phyloP scores from a whole-genome alignment of 2,113 vertebrate genomes.

The Donacobius atricapilla region DNA sequence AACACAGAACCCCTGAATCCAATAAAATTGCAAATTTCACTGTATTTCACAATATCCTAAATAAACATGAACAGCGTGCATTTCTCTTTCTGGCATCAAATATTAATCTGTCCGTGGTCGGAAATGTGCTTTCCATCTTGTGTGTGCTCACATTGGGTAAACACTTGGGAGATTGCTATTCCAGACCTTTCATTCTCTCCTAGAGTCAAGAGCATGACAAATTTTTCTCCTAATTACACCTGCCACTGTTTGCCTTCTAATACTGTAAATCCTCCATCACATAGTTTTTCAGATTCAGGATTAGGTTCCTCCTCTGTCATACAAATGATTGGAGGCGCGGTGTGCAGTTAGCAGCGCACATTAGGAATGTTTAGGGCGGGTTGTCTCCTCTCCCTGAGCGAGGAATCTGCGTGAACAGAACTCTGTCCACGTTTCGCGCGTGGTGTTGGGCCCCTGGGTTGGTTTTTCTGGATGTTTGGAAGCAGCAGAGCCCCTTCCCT shows the following conservation, averaged over 20 bases:
- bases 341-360: slow-evolving; percentile 33
- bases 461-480: not conserved
- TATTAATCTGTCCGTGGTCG: slow-evolving; percentile 90
- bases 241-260: slow-evolving; percentile 88
- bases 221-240: slow-evolving; percentile 91
- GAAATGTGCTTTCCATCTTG: slow-evolving; percentile 78
- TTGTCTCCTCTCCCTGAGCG: not conserved
- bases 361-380: slow-evolving; percentile 7
- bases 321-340: slow-evolving; percentile 69
- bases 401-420: not conserved
- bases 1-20: slow-evolving; percentile 82
- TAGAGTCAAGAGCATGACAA: slow-evolving; percentile 88
- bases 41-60: slow-evolving; percentile 98
- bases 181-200: slow-evolving; percentile 82
- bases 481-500: not conserved
- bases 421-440: not conserved
- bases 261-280: slow-evolving; percentile 89
- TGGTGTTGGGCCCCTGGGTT: not conserved
- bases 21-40: slow-evolving; percentile 99
- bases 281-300: slow-evolving; percentile 81
- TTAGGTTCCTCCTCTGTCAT: slow-evolving; percentile 77
- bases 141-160: slow-evolving; percentile 85
- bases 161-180: slow-evolving; percentile 87
- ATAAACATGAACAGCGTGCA: slow-evolving; percentile 92
- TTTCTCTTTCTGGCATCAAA: slow-evolving; percentile 92